A percentile compares a stretch with the other conserved stretches of the same genome.
phyloP scores from a whole-genome alignment of 92 coral and sea anemone species.

The Heliopora coerulea region DNA sequence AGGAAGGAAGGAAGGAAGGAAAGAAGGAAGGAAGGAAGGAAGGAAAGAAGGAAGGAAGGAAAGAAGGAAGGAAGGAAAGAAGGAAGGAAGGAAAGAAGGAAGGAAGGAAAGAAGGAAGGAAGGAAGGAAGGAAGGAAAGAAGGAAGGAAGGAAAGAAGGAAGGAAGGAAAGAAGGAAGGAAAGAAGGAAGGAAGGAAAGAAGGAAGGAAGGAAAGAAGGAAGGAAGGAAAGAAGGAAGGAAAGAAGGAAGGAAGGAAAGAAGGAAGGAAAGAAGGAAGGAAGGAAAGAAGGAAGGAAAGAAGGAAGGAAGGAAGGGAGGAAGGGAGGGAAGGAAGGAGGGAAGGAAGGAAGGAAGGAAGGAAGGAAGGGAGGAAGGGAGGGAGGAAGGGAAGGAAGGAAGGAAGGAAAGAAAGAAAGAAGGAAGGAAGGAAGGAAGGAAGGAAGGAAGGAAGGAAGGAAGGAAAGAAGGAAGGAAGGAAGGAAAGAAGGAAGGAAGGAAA shows the following conservation, averaged over 20 bases:
- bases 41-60: not conserved
- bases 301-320: slow-evolving; percentile 3
- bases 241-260: not conserved
- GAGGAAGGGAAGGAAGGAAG: slow-evolving; percentile 1
- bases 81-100: not conserved
- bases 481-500: not conserved
- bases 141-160: not conserved
- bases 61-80: not conserved
- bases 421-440: not conserved
- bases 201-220: not conserved
- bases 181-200: not conserved
- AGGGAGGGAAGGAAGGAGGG: slow-evolving; percentile 11
- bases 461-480: slow-evolving; percentile 9
- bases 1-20: not conserved
- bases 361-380: slow-evolving; percentile 5
- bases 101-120: not conserved
- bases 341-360: not conserved
- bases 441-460: not conserved
- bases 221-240: slow-evolving; percentile 5
- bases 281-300: not conserved
- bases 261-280: not conserved
- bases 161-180: not conserved
- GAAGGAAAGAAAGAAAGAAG: not conserved
- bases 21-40: slow-evolving; percentile 4
- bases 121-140: not conserved